These are phyloP conservation scores for Crepidodera aurea DNA, from an alignment of 2,888 invertebrate species.

Conservation along the genomic window DNA sequence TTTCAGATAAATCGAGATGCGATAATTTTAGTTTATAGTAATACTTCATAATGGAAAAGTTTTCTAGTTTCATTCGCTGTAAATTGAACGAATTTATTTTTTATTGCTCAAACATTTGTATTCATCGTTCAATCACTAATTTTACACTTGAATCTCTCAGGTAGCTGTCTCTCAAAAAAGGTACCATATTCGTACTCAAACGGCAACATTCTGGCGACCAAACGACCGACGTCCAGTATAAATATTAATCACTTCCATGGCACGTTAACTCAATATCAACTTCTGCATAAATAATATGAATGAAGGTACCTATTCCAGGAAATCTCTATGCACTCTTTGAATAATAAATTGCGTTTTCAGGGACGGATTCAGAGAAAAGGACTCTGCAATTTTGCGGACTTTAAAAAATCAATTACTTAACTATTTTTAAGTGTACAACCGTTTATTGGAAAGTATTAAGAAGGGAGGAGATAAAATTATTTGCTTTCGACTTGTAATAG, in stretches of 20 bases:
- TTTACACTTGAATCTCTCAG: neutral
- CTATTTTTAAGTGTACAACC: too few relatives aligned
- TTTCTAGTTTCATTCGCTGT: too few relatives aligned
- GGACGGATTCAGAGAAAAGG: neutral
- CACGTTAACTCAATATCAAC: conserved; percentile 9
- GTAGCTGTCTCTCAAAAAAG: neutral
- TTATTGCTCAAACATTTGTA: neutral
- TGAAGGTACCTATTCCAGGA: conserved; percentile 18
- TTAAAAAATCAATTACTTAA: too few relatives aligned
- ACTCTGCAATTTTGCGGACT: too few relatives aligned
- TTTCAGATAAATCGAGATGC: too few relatives aligned
- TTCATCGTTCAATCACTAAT: neutral
- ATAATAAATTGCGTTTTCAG: neutral
- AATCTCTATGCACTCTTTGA: neutral
- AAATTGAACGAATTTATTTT: too few relatives aligned
- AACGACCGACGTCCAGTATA: neutral
- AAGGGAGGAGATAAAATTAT: too few relatives aligned
- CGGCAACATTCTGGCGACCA: neutral
- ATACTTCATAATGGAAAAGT: too few relatives aligned
- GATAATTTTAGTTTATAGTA: too few relatives aligned
- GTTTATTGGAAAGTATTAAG: too few relatives aligned
- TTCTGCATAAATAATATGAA: conserved; percentile 11
- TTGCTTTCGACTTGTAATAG: too few relatives aligned
- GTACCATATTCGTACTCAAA: neutral
- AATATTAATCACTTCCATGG: conserved; percentile 12